These are phyloP conservation scores for Todus mexicanus DNA, from an alignment of 2,797 vertebrate genomes.

Conservation along the genomic window DNA sequence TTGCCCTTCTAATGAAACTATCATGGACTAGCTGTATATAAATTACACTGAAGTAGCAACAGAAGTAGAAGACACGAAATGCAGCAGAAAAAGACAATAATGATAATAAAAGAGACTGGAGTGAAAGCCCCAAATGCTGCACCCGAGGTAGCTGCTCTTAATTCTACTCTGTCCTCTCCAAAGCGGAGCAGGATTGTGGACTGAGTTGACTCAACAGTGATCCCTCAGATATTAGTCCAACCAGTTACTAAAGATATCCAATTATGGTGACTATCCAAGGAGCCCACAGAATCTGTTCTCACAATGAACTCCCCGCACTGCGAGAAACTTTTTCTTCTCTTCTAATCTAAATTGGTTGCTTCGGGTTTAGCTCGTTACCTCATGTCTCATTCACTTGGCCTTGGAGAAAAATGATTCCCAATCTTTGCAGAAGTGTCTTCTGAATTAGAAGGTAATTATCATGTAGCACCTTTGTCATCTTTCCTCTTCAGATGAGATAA, in stretches of 20 bases:
- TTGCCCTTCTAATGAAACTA: constrained; percentile 20
- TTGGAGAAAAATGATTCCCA: neutral
- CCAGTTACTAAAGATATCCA: neutral
- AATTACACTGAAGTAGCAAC: neutral
- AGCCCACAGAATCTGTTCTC: neutral
- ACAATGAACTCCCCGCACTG: neutral
- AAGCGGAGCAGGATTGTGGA: neutral
- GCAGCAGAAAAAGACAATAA: neutral
- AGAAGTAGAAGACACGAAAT: neutral
- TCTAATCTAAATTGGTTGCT: neutral
- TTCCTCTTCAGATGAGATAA: neutral
- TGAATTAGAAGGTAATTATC: constrained; percentile 8
- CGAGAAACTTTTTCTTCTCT: neutral
- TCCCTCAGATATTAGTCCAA: neutral
- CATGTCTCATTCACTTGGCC: neutral
- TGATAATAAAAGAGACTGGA: neutral
- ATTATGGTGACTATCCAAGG: neutral
- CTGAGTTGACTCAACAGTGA: neutral
- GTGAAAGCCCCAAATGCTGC: neutral
- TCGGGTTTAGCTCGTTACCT: neutral
- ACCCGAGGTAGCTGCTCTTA: neutral
- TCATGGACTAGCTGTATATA: neutral
- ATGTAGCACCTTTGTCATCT: neutral
- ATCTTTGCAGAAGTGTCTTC: neutral
- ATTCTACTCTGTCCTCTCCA: neutral